Percentiles rank a stretch among this genome's conserved stretches.
phyloP scores from a whole-genome alignment of 2,888 invertebrate species.

The Gonocerus acuteangulatus region DNA sequence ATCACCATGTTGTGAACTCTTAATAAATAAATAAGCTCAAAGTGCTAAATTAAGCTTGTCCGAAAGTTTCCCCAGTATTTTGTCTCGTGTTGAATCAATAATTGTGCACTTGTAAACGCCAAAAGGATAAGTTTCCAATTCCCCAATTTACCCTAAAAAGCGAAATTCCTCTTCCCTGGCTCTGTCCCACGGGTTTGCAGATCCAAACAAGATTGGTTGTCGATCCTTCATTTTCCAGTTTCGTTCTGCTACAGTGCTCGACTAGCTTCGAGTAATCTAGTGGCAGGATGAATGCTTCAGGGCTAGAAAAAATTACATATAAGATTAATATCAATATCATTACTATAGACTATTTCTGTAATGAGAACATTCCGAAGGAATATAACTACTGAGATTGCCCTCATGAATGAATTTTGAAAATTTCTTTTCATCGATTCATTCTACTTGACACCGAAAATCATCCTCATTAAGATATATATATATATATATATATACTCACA shows the following conservation, averaged over 20 bases:
- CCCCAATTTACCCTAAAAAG: constrained; percentile 67
- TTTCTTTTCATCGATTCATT: not conserved
- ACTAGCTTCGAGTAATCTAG: constrained; percentile 76
- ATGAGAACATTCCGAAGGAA: not conserved
- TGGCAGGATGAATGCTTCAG: constrained; percentile 71
- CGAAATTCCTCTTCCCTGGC: constrained; percentile 76
- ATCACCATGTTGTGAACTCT: too few relatives aligned
- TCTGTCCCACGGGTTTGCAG: constrained; percentile 79
- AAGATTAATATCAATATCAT: too few relatives aligned
- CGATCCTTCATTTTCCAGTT: constrained; percentile 45
- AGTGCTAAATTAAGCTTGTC: too few relatives aligned
- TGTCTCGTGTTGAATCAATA: not conserved
- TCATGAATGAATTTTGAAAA: not conserved
- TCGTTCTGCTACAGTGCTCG: constrained; percentile 59
- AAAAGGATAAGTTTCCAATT: too few relatives aligned
- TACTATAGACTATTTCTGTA: not conserved
- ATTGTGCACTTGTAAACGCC: not conserved
- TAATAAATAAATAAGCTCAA: too few relatives aligned
- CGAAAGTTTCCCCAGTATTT: not conserved
- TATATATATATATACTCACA: too few relatives aligned
- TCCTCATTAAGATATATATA: too few relatives aligned
- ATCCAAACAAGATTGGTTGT: constrained; percentile 58
- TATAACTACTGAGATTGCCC: not conserved
- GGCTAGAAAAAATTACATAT: constrained; percentile 49
- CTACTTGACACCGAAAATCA: too few relatives aligned